Percentiles rank a stretch among this genome's conserved stretches.
Conservation (phyloP, 2,888 invertebrate genomes). For the Bombylius discolor region DNA sequence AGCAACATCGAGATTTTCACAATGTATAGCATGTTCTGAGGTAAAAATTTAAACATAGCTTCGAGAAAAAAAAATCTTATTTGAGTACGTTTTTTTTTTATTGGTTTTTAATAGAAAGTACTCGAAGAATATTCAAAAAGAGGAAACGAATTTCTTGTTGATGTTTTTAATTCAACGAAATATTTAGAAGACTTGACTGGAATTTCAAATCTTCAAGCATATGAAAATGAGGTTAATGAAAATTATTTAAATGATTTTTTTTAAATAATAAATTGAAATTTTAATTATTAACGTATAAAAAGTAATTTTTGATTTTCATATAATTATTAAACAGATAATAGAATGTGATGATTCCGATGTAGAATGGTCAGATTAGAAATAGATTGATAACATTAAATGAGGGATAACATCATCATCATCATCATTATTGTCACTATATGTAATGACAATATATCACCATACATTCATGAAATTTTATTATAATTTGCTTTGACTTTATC, state of each 20-base stretch:
- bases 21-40: constrained; percentile 87
- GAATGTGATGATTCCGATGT: constrained; percentile 28
- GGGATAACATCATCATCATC: neutral
- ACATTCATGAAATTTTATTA: no score
- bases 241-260: neutral
- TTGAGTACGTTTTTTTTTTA: constrained; percentile 1
- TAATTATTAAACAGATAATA: constrained; percentile 25
- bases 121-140: constrained; percentile 39
- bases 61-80: neutral
- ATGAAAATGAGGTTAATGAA: constrained; percentile 46
- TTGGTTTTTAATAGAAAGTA: constrained; percentile 26
- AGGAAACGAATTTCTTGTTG: constrained; percentile 59
- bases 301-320: neutral
- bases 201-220: constrained; percentile 48
- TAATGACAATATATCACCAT: no score
- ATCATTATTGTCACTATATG: no score
- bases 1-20: constrained; percentile 70
- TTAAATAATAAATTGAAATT: neutral
- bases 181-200: constrained; percentile 81
- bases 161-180: constrained; percentile 66
- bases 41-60: constrained; percentile 16
- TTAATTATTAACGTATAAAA: neutral
- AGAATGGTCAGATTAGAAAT: constrained; percentile 16
- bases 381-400: neutral
- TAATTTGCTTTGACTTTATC: no score